Conservation (phyloP, 2,888 invertebrate genomes). For the Nasonia oneida region DNA sequence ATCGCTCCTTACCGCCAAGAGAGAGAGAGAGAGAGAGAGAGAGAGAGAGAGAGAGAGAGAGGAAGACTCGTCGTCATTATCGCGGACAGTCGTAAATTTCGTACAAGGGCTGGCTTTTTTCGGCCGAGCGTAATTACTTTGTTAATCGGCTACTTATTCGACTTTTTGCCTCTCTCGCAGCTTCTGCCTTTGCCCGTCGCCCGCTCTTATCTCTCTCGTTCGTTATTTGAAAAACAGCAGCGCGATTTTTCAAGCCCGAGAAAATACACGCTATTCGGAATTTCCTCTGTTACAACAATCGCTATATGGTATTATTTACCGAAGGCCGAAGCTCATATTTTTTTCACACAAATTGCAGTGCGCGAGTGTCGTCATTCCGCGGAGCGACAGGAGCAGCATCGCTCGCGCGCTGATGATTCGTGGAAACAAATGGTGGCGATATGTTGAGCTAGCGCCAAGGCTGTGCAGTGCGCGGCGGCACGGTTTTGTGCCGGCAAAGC, state of each 20-base stretch:
- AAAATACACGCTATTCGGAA: background rate
- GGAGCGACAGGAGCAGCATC: constrained; percentile 23
- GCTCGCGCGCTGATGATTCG: constrained; percentile 45
- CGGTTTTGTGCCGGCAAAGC: constrained; percentile 65
- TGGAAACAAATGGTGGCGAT: constrained; percentile 59
- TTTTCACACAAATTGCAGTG: constrained; percentile 16
- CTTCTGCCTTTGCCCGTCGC: background rate
- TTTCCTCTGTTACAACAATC: background rate
- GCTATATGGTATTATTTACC: no score
- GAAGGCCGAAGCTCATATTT: background rate
- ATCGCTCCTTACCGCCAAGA: constrained; percentile 58
- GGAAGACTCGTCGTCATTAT: constrained; percentile 55
- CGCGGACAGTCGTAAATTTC: constrained; percentile 60
- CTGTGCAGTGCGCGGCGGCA: constrained; percentile 59
- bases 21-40: constrained; percentile 18
- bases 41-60: constrained; percentile 10
- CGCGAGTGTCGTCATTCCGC: constrained; percentile 54
- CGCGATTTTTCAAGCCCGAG: no score
- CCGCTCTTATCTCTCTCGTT: background rate
- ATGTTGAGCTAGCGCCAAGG: constrained; percentile 63
- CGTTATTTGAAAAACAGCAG: background rate
- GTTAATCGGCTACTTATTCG: constrained; percentile 55
- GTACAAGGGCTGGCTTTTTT: constrained; percentile 40
- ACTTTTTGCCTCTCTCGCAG: background rate
- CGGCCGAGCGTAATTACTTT: constrained; percentile 52